A percentile compares a stretch with the other conserved stretches of the same genome.
Conservation (phyloP, 2,888 invertebrate genomes). For the Syritta pipiens region DNA sequence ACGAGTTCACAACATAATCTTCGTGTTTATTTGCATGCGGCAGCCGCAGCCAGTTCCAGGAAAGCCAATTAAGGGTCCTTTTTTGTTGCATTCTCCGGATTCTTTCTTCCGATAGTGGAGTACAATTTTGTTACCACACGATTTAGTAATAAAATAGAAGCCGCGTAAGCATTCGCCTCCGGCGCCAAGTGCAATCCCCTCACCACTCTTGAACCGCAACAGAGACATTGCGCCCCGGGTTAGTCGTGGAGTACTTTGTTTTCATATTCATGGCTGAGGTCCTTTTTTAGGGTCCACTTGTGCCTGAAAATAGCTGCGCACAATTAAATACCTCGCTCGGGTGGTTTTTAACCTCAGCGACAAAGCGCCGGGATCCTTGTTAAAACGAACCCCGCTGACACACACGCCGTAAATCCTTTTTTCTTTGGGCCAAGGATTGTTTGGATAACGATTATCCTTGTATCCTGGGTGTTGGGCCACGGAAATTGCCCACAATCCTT, state of each 20-base stretch:
- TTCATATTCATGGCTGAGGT: not conserved
- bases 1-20: not conserved
- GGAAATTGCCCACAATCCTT: conserved; percentile 15
- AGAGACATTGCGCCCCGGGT: not conserved
- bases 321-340: conserved; percentile 9
- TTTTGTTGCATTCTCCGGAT: not conserved
- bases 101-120: not conserved
- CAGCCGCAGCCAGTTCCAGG: not conserved
- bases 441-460: conserved; percentile 5
- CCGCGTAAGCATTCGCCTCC: not conserved
- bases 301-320: not conserved
- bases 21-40: conserved; percentile 15
- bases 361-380: not conserved
- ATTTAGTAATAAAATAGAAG: not conserved
- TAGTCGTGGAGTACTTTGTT: not conserved
- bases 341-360: conserved; percentile 3
- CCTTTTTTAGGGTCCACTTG: not conserved
- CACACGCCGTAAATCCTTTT: not conserved
- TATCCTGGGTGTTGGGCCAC: conserved; percentile 2
- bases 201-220: not conserved
- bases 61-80: conserved; percentile 30
- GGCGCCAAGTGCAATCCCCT: conserved; percentile 10
- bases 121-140: not conserved
- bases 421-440: conserved; percentile 3
- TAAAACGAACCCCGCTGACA: not conserved